Evolutionary conservation across 2,113 vertebrate genomes (phyloP).

Genomic region (Pongo pygmaeus): DNA sequence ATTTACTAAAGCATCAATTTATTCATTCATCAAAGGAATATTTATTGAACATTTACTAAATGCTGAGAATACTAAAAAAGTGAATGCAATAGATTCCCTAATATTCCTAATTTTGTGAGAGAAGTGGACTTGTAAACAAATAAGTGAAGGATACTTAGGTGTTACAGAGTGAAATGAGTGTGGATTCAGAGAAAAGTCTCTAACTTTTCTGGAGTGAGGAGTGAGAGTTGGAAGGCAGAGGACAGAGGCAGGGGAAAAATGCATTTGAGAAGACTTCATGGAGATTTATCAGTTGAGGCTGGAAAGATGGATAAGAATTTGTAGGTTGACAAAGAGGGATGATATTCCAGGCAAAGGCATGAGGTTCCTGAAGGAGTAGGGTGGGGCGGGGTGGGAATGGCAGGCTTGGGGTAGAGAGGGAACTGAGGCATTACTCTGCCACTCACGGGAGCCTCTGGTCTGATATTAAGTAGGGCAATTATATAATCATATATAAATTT

Average conservation of each 20-base stretch:
- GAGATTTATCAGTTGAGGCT: not conserved
- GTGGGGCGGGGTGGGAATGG: no score
- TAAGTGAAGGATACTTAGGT: not conserved
- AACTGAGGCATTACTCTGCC: not conserved
- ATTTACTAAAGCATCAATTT: not conserved
- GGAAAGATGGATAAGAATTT: not conserved
- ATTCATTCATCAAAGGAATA: not conserved
- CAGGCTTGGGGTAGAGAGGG: not conserved
- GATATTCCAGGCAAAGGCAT: not conserved
- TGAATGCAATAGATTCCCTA: not conserved
- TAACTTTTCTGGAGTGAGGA: not conserved
- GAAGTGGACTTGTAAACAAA: not conserved
- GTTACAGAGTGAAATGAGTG: not conserved
- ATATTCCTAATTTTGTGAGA: not conserved
- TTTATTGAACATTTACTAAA: not conserved
- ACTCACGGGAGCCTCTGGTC: no score
- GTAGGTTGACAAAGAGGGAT: not conserved
- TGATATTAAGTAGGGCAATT: not conserved
- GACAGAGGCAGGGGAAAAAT: not conserved
- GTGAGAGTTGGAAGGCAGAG: not conserved
- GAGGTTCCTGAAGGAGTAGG: not conserved
- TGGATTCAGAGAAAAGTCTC: not conserved
- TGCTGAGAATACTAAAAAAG: not conserved
- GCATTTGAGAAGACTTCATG: not conserved
- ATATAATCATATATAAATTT: not conserved